Percentiles rank a stretch among this genome's conserved stretches.
Evolutionary conservation across 2,113 vertebrate genomes (phyloP).

Genomic region (Alexandromys fortis): DNA sequence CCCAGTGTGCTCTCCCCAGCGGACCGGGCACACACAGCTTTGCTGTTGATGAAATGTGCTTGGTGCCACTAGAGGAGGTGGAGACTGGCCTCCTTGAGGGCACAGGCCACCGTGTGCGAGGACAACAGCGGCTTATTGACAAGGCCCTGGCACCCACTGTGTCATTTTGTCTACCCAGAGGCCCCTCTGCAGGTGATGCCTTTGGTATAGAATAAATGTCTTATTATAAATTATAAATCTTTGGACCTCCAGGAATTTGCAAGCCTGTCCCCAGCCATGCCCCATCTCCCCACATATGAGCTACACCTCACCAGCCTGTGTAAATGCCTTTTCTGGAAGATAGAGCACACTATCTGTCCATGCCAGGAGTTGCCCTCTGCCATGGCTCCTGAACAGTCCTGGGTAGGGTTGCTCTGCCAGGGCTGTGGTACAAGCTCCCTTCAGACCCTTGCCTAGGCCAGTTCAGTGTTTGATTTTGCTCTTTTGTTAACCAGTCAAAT

Average conservation of each 20-base stretch:
- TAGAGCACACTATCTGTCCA: not conserved
- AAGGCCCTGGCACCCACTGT: fast-evolving
- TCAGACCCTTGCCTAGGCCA: not conserved
- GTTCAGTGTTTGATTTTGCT: not conserved
- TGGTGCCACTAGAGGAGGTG: too few species aligned
- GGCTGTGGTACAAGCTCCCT: not conserved
- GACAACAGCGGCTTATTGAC: not conserved
- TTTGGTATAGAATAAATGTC: not conserved
- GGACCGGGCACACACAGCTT: not conserved
- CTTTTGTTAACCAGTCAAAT: not conserved
- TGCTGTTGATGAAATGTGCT: not conserved
- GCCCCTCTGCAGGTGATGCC: too few species aligned
- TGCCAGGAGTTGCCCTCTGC: not conserved
- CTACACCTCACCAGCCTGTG: not conserved
- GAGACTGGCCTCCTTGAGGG: not conserved
- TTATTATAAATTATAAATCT: too few species aligned
- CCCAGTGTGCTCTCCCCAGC: not conserved
- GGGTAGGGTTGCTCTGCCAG: fast-evolving
- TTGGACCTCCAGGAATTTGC: not conserved
- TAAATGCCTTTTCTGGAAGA: not conserved
- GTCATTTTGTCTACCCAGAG: not conserved
- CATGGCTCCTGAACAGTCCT: fast-evolving
- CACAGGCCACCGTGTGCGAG: not conserved
- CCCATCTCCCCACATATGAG: not conserved
- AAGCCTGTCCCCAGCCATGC: not conserved